Conservation (phyloP, 1,140 invertebrate species). For the Gonioctena quinquepunctata region DNA sequence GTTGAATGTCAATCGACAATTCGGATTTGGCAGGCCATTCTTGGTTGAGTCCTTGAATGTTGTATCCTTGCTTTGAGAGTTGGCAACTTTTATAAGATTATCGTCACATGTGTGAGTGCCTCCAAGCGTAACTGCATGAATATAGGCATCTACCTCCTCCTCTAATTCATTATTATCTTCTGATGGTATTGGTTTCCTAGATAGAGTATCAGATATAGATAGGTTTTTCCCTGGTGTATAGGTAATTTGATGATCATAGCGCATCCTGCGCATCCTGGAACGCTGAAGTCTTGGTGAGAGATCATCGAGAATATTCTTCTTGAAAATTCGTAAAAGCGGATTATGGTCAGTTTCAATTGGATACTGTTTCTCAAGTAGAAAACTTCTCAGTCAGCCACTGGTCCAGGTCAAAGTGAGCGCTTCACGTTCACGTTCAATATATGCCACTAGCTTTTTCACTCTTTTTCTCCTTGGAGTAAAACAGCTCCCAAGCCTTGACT, state of each 20-base stretch:
- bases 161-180: neutral
- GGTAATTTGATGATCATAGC: neutral
- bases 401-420: neutral
- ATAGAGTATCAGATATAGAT: neutral
- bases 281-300: neutral
- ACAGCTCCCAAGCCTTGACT: neutral
- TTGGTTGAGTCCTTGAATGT: too few relatives aligned
- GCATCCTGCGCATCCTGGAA: neutral
- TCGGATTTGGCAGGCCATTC: neutral
- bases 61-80: neutral
- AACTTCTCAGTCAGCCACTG: neutral
- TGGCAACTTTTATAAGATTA: neutral
- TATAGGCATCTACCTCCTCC: neutral
- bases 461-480: neutral
- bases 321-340: neutral
- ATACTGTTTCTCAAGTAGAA: neutral
- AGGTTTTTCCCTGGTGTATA: neutral
- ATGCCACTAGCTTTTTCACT: neutral
- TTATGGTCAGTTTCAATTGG: neutral
- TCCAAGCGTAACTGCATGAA: neutral
- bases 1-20: neutral
- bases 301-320: neutral
- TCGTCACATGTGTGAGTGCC: neutral
- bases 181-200: neutral
- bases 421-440: neutral